Conservation (phyloP, 1,140 invertebrate species). For the Zelostemma sp. region DNA sequence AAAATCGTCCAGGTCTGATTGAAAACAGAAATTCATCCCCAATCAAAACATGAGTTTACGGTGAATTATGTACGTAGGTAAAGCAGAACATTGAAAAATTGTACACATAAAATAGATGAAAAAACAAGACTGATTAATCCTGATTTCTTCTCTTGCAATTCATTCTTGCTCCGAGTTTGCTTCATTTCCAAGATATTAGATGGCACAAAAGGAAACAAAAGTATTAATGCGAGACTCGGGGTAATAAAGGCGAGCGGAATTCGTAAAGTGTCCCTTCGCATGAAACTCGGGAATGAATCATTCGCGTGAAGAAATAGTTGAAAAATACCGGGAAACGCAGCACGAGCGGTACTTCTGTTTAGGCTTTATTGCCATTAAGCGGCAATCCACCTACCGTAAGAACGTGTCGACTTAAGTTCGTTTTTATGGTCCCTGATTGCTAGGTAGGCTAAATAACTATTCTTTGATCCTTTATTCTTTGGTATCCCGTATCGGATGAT, state of each 20-base stretch:
- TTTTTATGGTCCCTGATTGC: slow-evolving; percentile 63
- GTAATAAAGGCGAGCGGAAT: not conserved
- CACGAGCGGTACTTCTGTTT: slow-evolving; percentile 35
- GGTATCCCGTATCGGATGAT: slow-evolving; percentile 56
- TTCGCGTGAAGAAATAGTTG: not conserved
- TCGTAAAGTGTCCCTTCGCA: not conserved
- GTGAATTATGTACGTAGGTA: too few species aligned
- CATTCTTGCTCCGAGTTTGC: too few species aligned
- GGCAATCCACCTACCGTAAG: slow-evolving; percentile 31
- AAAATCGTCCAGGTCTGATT: too few species aligned
- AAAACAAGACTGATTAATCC: too few species aligned
- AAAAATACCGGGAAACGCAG: not conserved
- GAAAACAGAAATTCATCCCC: too few species aligned
- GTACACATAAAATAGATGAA: too few species aligned
- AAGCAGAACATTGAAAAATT: too few species aligned
- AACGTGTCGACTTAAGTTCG: slow-evolving; percentile 58
- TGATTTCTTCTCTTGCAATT: too few species aligned
- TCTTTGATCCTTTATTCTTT: slow-evolving; percentile 48
- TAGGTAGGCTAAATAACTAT: slow-evolving; percentile 59
- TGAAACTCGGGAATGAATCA: not conserved
- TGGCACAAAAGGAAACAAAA: too few species aligned
- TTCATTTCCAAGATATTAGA: too few species aligned
- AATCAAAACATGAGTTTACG: too few species aligned
- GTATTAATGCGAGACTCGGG: too few species aligned
- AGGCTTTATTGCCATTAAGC: slow-evolving; percentile 51